Evolutionary conservation across 1,140 invertebrate genomes (phyloP), one percentile per base, ranked within the genome.

Genomic region (Stratiolaelaps scimitus): DNA sequence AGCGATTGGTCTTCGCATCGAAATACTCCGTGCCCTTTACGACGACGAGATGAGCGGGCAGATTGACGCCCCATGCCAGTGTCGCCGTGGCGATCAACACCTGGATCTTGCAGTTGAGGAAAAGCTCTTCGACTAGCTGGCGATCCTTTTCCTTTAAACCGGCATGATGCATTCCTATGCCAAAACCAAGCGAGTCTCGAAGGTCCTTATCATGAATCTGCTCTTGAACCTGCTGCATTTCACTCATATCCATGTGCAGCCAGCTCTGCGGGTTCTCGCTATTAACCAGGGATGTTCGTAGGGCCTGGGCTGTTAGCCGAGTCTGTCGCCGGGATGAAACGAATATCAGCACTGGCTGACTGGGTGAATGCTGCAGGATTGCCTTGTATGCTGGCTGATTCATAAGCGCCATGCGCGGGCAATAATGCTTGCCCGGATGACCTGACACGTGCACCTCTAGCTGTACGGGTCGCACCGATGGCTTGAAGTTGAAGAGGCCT

Each of bases 361-460:
- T 76, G 0, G 92, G 90, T 0, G 93, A 94, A 76, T 98, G 89
- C 65, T 70, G 30, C 30, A 60, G 66, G 45, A 65, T 72, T 78
- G 80, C 81, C 78, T 93, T 87, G 77, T 90, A 99, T 2, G 89
- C 87, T n/a, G 96, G 94, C 73, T 93, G 89, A 77, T 99, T 99
- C 96, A 99, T 99, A 0, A 92, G 90, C 43, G 93, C 89, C 96
- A 99, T 99, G 67, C 96, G 82, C 0, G 96, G 95, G 75, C 96
- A 99, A 77, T 98, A 99, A 76, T 99, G 92, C 71, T 96, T 92
- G 0, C 92, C 93, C 1, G 90, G 85, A 75, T 91, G 96, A 0
- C 92, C 92, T 66, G 83, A 80, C 66, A 95, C 89, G 72, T 96
- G 92, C 34, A 98, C 92, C 78, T 96, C 89, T 30, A 99, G 78